Evolutionary conservation across 2,113 vertebrate species (phyloP).

Genomic region (Mesembrinibis cayennensis): DNA sequence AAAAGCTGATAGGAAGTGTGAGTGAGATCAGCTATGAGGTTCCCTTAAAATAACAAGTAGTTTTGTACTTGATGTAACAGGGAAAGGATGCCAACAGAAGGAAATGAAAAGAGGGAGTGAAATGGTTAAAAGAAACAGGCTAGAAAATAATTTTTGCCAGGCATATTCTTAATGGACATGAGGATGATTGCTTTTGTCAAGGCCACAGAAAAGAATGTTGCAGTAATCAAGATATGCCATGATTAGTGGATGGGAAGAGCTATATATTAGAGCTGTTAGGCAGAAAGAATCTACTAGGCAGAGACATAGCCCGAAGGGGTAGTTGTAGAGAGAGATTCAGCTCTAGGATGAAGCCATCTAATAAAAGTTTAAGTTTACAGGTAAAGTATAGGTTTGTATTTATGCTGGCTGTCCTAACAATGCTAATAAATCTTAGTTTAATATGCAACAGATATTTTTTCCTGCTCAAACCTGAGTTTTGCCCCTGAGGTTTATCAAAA

Average conservation of each 20-base stretch:
- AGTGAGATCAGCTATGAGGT: neutral
- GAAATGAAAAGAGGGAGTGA: neutral
- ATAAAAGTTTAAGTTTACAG: neutral
- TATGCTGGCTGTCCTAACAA: neutral
- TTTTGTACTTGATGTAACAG: neutral
- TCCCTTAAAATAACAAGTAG: neutral
- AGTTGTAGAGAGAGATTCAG: neutral
- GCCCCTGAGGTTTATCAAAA: neutral
- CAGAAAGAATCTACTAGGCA: neutral
- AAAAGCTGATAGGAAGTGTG: neutral
- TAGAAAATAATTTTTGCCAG: constrained; percentile 35
- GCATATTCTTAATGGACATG: neutral
- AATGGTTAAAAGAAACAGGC: constrained; percentile 9
- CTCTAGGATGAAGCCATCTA: neutral
- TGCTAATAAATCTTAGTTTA: neutral
- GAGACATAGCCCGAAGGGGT: neutral
- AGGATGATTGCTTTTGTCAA: constrained; percentile 39
- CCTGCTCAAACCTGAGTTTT: constrained; percentile 1
- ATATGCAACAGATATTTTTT: neutral
- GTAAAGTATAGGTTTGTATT: neutral
- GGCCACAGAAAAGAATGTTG: constrained; percentile 19
- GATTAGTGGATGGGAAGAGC: constrained; percentile 22
- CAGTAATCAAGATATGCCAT: constrained; percentile 5
- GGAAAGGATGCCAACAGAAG: neutral
- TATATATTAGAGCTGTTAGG: neutral